Evolutionary conservation across 2,888 invertebrate genomes (phyloP), one percentile per base, ranked within the genome.

Genomic region (Chalcis sispes): DNA sequence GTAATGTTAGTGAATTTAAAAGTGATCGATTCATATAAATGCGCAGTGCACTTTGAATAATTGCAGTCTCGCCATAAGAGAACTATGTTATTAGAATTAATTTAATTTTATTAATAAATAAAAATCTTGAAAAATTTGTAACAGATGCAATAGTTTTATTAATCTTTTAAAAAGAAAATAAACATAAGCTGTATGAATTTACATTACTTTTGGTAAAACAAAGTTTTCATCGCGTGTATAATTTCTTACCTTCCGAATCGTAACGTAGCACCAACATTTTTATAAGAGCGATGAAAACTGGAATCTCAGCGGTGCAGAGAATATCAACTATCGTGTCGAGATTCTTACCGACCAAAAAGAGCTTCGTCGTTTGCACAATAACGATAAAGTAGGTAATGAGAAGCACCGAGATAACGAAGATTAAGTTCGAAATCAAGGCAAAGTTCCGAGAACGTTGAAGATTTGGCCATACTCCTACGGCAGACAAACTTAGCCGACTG

Each of bases 381-480:
- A 64, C 27, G 20, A 61, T 32, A 36, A 78, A 78, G 36, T 56
- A 62, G 10, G n/a, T 1, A 4, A 58, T 48, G 15, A 65, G 20
- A n/a, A 73, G 27, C n/a, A 73, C 2, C 15, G 74, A 70, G 8
- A 50, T 1, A n/a, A 42, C 2, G 15, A 78, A 56, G 1, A 70
- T 20, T 2, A 64, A 10, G n/a, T 76, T 52, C 18, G 67, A 78
- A 10, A 62, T 8, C 1, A 42, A 29, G 3, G 7, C 18, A 13
- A 40, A 42, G 3, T 20, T 18, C 2, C 46, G 23, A 1, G 72
- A 61, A 18, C 56, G 27, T 27, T 64, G 27, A 5, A 64, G n/a
- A 36, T 76, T 48, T 5, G 78, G 76, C 78, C 78, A 76, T n/a
- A 78, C 56, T 2, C 78, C 78, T 10, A 76, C 32, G 10, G 46